A percentile compares a stretch with the other conserved stretches of the same genome.
Conservation (phyloP, 2,113 vertebrate species). For the Phoenicopterus ruber region DNA sequence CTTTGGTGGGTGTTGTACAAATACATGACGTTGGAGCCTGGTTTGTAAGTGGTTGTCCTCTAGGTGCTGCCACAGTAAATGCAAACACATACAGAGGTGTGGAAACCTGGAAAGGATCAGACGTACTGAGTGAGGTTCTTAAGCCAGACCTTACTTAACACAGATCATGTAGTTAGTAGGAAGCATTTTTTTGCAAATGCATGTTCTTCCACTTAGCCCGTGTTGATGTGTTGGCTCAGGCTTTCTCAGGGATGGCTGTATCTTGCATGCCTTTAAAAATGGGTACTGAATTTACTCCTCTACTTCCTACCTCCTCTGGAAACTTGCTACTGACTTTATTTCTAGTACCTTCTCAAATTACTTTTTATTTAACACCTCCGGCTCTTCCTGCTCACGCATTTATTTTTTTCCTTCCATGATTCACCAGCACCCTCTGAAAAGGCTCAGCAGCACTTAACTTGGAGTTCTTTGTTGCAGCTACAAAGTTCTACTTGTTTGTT, state of each 20-base stretch:
- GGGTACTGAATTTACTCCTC: background rate
- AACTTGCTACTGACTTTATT: background rate
- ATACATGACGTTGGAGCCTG: rapidly evolving
- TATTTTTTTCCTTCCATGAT: background rate
- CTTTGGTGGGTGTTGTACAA: background rate
- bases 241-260: background rate
- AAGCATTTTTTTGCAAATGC: background rate
- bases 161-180: background rate
- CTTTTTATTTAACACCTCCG: background rate
- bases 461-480: background rate
- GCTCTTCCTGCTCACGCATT: background rate
- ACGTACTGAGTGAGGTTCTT: background rate
- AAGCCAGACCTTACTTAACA: background rate
- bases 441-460: background rate
- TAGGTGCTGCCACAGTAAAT: background rate
- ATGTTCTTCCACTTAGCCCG: background rate
- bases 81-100: background rate
- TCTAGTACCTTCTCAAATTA: background rate
- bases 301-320: background rate
- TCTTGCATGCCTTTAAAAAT: background rate
- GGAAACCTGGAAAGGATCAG: background rate
- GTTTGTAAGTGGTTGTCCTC: background rate
- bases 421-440: background rate
- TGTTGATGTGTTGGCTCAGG: background rate
- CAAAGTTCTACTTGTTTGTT: background rate